phyloP scores from a whole-genome alignment of 2,797 vertebrate species.

The Sebastes variabilis region DNA sequence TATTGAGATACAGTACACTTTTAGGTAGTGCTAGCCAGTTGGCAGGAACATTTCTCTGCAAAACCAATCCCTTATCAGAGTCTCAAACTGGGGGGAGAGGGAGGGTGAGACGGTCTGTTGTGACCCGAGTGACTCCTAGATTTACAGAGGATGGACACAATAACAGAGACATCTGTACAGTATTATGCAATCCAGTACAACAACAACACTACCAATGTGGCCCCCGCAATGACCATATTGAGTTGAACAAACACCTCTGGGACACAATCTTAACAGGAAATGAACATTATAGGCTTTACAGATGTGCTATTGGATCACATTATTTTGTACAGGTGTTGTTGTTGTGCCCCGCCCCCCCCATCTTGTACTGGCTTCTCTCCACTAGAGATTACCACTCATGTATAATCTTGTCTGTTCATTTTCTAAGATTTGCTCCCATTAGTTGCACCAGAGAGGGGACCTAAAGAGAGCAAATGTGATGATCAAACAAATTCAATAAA shows the following conservation, averaged over 20 bases:
- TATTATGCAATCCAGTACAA: constrained; percentile 25
- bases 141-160: constrained; percentile 44
- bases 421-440: constrained; percentile 37
- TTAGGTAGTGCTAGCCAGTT: constrained; percentile 52
- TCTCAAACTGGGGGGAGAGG: constrained; percentile 35
- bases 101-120: constrained; percentile 44
- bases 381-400: constrained; percentile 29
- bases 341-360: neutral
- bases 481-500: constrained; percentile 70
- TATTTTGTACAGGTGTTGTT: constrained; percentile 55
- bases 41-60: constrained; percentile 47
- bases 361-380: constrained; percentile 7
- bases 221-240: neutral
- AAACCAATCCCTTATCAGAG: constrained; percentile 58
- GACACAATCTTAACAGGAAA: neutral
- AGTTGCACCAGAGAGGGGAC: constrained; percentile 19
- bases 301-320: neutral
- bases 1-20: constrained; percentile 41
- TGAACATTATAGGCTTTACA: neutral
- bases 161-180: constrained; percentile 52
- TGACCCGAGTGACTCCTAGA: constrained; percentile 61
- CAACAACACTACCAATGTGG: constrained; percentile 17
- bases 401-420: constrained; percentile 36
- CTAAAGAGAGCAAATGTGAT: constrained; percentile 59
- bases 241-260: constrained; percentile 15